Evolutionary conservation across 2,888 invertebrate species (phyloP).

Genomic region (Tetragonula carbonaria): DNA sequence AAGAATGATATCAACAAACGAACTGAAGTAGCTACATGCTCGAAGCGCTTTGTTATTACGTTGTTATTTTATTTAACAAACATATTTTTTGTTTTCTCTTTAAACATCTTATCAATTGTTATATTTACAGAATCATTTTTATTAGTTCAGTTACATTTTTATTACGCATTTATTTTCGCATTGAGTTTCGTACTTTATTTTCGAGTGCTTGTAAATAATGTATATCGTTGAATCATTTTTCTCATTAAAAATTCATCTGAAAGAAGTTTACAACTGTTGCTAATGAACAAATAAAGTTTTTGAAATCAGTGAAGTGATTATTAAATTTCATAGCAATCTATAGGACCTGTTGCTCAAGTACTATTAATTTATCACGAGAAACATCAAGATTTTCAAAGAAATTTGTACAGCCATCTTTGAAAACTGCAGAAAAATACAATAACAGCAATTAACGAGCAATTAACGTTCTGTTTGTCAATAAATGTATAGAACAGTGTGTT

Average conservation of each 20-base stretch:
- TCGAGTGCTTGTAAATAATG: not conserved
- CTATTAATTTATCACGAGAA: constrained; percentile 1
- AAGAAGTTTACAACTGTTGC: not conserved
- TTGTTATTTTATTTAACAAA: not conserved
- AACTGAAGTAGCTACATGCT: not conserved
- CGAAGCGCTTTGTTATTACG: not conserved
- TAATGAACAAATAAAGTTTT: not conserved
- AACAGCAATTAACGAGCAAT: not conserved
- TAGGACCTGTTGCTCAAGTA: constrained; percentile 5
- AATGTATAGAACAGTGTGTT: not conserved
- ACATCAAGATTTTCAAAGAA: not conserved
- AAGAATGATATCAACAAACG: not conserved
- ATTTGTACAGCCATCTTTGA: not conserved
- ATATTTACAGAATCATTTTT: not conserved
- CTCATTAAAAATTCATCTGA: not conserved
- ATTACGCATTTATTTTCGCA: not conserved
- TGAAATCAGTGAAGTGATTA: too few species aligned
- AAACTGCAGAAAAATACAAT: not conserved
- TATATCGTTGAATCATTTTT: not conserved
- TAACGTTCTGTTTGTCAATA: not conserved
- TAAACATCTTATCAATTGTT: not conserved
- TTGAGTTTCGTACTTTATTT: not conserved
- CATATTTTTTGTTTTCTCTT: not conserved
- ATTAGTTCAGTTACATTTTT: not conserved
- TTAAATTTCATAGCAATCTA: not conserved